Evolutionary conservation across 2,113 vertebrate species (phyloP).

Genomic region (Centropus unirufus): DNA sequence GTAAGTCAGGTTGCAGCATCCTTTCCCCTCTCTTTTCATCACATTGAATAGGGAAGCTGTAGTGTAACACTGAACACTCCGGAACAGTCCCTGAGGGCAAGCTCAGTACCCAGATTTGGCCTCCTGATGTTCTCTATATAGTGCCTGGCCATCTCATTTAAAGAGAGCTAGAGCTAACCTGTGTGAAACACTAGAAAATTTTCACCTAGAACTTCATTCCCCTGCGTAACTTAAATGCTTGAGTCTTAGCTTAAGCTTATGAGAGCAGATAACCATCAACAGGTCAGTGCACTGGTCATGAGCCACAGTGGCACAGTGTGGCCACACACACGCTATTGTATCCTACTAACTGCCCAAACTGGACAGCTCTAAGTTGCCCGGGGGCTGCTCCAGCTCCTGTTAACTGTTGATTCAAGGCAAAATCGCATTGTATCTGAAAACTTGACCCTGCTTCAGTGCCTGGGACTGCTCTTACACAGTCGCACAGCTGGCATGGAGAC

Average conservation of each 20-base stretch:
- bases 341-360: background rate
- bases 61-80: background rate
- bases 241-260: background rate
- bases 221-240: background rate
- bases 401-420: background rate
- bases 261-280: background rate
- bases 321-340: background rate
- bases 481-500: background rate
- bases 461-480: background rate
- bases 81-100: fast-evolving
- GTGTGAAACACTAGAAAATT: background rate
- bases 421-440: background rate
- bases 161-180: background rate
- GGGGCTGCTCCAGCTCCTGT: background rate
- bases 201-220: background rate
- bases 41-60: background rate
- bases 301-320: background rate
- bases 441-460: background rate
- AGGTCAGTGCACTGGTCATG: fast-evolving
- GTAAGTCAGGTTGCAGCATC: background rate
- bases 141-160: background rate
- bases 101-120: too few species aligned
- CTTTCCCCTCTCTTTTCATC: background rate
- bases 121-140: background rate
- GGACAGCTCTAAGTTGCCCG: background rate